phyloP scores from a whole-genome alignment of 2,888 invertebrate genomes.

The Zaprionus bogoriensis region DNA sequence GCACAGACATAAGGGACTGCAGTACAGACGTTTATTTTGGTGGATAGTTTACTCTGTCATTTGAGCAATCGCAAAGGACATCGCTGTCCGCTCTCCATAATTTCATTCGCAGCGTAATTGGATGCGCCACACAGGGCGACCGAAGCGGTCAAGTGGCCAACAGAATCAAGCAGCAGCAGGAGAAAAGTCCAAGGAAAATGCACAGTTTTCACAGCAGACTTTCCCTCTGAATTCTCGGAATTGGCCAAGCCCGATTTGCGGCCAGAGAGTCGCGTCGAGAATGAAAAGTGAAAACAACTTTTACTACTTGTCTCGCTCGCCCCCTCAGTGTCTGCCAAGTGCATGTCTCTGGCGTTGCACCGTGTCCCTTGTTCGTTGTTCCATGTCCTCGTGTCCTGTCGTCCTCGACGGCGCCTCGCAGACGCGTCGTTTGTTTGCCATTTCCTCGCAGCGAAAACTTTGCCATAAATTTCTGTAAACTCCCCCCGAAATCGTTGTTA shows the following conservation, averaged over 20 bases:
- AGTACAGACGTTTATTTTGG: constrained; percentile 4
- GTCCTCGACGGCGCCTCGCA: constrained; percentile 59
- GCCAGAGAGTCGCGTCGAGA: constrained; percentile 14
- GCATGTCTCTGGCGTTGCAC: constrained; percentile 8
- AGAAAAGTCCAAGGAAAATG: constrained; percentile 1
- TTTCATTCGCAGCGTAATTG: constrained; percentile 47
- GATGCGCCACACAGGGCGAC: constrained; percentile 14
- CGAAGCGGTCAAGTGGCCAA: constrained; percentile 25
- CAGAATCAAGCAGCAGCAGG: constrained; percentile 12
- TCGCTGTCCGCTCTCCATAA: constrained; percentile 45
- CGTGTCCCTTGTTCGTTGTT: constrained; percentile 30
- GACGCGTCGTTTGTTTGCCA: constrained; percentile 77
- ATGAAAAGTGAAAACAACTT: constrained; percentile 80
- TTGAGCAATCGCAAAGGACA: constrained; percentile 2
- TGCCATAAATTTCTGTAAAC: constrained; percentile 62
- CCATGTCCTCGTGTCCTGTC: constrained; percentile 51
- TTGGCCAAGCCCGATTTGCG: constrained; percentile 51
- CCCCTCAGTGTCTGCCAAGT: not conserved
- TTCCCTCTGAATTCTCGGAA: constrained; percentile 42
- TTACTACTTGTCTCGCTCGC: constrained; percentile 60
- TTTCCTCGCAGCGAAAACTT: constrained; percentile 73
- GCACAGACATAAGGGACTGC: constrained; percentile 1
- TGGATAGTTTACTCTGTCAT: constrained; percentile 21
- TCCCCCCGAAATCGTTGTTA: constrained; percentile 47
- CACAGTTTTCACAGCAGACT: constrained; percentile 35